Base-by-base conservation (phyloP, 1,140 invertebrate species). In the Diachasmimorpha longicaudata region DNA sequence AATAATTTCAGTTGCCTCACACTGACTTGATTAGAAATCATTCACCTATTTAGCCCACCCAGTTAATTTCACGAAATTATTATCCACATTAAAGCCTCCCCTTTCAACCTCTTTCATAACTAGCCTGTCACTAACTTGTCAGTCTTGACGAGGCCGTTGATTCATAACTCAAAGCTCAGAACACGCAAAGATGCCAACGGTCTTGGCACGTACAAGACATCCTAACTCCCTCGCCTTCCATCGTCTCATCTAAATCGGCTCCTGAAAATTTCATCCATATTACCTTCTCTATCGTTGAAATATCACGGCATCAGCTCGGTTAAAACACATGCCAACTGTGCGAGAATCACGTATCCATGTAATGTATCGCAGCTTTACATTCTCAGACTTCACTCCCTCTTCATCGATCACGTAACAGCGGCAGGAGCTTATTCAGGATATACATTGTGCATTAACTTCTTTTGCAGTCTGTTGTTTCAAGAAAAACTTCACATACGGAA, bases 171-270 rank as follows among this genome's bases (percentile, higher is more conserved):
- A 79, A 78, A 78, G 21, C 71, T 71, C 48, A 48, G 39, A 31
- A 39, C 79, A 79, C 79, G 79, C 79, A 44, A 79, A 77, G 80
- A 76, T 81, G 79, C 75, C 76, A 78, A 78, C 68, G 63, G 76
- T 75, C 74, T 81, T 81, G 79, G 79, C 79, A 76, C 79, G 77
- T 79, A 80, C 77, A 80, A 39, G 42, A 68, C 58, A 63, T 58
- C 21, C 19, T 58, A 67, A 71, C 63, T 39, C 52, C 36, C 58
- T 14, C 23, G 9, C 58, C 21, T 25, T 63, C 58, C 58, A 63
- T 63, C 58, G 23, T 23, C 21, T 69, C 58, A 68, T 63, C 69
- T 70, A 68, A 46, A 70, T 76, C 69, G 52, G 37, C 52, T 67
- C 25, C 31, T 76, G 52, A 67, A 67, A 76, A 63, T 68, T 72